phyloP scores from a whole-genome alignment of 2,888 invertebrate species.

The Erannis defoliaria region DNA sequence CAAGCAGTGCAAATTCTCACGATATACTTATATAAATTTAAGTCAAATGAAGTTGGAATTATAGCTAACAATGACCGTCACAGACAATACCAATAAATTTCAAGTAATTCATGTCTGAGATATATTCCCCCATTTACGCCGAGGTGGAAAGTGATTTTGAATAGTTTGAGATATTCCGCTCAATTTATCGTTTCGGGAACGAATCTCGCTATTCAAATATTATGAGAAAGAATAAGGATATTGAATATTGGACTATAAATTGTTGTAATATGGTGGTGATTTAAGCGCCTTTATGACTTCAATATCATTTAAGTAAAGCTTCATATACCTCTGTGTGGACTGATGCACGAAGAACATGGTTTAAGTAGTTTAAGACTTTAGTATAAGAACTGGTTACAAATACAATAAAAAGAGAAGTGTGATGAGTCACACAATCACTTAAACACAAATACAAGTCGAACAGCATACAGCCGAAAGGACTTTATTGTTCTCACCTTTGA shows the following conservation, averaged over 20 bases:
- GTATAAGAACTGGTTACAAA: too few relatives aligned
- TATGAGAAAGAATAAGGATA: conserved; percentile 46
- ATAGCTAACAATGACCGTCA: conserved; percentile 36
- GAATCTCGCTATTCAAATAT: conserved; percentile 50
- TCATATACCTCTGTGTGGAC: not conserved
- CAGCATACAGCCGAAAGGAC: too few relatives aligned
- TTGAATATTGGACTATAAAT: conserved; percentile 46
- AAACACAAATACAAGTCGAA: too few relatives aligned
- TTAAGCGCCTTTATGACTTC: conserved; percentile 35
- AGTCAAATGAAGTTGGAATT: too few relatives aligned
- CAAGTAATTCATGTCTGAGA: conserved; percentile 52
- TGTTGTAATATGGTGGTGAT: conserved; percentile 35
- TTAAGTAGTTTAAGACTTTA: not conserved
- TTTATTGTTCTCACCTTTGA: too few relatives aligned
- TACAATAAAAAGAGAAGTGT: too few relatives aligned
- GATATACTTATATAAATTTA: not conserved
- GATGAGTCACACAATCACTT: too few relatives aligned
- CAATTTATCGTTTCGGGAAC: conserved; percentile 64
- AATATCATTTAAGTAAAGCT: conserved; percentile 14
- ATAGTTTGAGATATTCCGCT: conserved; percentile 68
- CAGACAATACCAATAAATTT: conserved; percentile 53
- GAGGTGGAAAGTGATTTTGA: conserved; percentile 67
- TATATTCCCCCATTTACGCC: conserved; percentile 59
- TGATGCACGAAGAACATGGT: not conserved
- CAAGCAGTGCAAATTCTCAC: too few relatives aligned